A percentile compares a stretch with the other conserved stretches of the same genome.
phyloP scores from a whole-genome alignment of 2,888 invertebrate genomes.

The Hypena proboscidalis region DNA sequence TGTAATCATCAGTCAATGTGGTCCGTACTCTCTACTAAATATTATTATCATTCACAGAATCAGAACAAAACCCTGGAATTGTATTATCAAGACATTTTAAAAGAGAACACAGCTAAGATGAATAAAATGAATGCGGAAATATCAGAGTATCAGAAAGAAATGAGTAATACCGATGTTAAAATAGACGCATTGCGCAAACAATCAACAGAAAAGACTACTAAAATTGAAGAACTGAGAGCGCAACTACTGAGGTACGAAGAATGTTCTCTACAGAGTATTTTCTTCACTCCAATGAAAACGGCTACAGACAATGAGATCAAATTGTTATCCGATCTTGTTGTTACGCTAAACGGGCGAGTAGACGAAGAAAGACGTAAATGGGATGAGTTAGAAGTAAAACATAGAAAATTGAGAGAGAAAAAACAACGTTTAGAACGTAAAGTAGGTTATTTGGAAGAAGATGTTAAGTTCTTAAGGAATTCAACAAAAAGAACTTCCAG shows the following conservation, averaged over 20 bases:
- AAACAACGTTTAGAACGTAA: conserved; percentile 68
- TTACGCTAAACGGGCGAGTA: conserved; percentile 83
- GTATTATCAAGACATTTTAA: conserved; percentile 79
- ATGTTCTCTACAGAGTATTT: conserved; percentile 77
- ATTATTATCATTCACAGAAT: no score
- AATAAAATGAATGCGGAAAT: conserved; percentile 76
- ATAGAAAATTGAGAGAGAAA: conserved; percentile 85
- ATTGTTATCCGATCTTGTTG: conserved; percentile 85
- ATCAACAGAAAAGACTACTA: conserved; percentile 73
- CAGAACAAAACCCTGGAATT: conserved; percentile 77
- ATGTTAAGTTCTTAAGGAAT: conserved; percentile 59
- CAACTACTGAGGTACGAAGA: conserved; percentile 77
- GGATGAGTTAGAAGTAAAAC: conserved; percentile 83
- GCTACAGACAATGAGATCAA: conserved; percentile 87
- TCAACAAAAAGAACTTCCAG: conserved; percentile 57
- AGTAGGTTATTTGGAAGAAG: conserved; percentile 56
- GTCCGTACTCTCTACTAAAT: no score
- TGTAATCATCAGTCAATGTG: no score
- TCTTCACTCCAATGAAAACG: conserved; percentile 81
- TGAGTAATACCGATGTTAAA: conserved; percentile 78
- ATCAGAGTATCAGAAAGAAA: conserved; percentile 67
- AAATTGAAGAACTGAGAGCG: conserved; percentile 77
- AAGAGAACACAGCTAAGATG: conserved; percentile 78
- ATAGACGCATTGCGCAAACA: conserved; percentile 79
- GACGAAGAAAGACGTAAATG: conserved; percentile 85